Evolutionary conservation across 2,797 vertebrate genomes (phyloP).

Genomic region (Helarctos malayanus): DNA sequence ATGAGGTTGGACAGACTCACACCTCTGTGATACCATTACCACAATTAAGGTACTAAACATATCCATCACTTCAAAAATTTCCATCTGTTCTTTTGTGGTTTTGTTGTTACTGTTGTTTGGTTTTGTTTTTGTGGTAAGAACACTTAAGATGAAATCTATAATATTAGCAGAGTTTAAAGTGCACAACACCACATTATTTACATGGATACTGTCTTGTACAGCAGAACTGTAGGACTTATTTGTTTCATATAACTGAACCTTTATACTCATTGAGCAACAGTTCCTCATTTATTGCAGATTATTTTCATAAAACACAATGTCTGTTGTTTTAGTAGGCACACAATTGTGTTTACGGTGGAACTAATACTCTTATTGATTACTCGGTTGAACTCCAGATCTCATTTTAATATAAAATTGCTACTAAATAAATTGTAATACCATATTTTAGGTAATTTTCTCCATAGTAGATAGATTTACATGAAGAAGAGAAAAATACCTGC

Average conservation of each 20-base stretch:
- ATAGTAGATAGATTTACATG: neutral
- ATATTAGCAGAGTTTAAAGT: neutral
- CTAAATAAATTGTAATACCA: neutral
- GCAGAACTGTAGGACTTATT: neutral
- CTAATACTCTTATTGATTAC: neutral
- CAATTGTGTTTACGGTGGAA: slow-evolving; percentile 29
- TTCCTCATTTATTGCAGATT: neutral
- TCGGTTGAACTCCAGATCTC: neutral
- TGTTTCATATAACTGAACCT: neutral
- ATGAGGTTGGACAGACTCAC: neutral
- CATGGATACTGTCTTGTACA: too few species aligned
- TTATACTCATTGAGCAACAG: neutral
- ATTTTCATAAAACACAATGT: slow-evolving; percentile 22
- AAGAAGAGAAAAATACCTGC: neutral
- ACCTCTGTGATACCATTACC: neutral
- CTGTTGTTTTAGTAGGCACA: slow-evolving; percentile 13
- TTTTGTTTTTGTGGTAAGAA: neutral
- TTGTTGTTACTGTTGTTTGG: neutral
- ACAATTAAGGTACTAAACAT: neutral
- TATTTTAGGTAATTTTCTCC: neutral
- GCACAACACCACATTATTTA: rapidly evolving
- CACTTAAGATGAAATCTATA: neutral
- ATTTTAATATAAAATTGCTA: slow-evolving; percentile 19
- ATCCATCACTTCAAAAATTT: neutral
- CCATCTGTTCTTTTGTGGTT: neutral